Percentiles rank a stretch among this genome's conserved stretches.
phyloP scores from a whole-genome alignment of 2,888 invertebrate genomes.

The Drosophila bunnanda region DNA sequence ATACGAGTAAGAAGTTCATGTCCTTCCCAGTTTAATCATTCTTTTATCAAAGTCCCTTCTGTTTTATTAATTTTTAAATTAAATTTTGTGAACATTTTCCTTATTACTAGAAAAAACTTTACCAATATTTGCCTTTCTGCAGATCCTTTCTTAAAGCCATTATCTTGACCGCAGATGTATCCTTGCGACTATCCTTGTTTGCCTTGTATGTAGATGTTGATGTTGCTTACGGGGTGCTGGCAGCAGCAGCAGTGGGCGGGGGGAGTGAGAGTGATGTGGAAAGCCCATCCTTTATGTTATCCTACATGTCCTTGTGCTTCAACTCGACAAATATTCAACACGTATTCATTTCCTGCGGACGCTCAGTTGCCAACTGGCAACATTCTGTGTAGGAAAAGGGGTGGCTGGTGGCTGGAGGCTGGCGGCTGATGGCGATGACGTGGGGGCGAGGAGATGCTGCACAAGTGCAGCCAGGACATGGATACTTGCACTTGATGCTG shows the following conservation, averaged over 20 bases:
- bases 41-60: not conserved
- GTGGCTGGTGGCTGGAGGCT: conserved; percentile 5
- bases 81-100: no score
- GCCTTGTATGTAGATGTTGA: conserved; percentile 38
- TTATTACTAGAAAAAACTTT: no score
- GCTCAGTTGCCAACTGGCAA: conserved; percentile 77
- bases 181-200: conserved; percentile 27
- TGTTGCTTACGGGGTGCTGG: conserved; percentile 31
- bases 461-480: conserved; percentile 73
- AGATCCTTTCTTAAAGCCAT: not conserved
- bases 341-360: conserved; percentile 82
- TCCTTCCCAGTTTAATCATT: not conserved
- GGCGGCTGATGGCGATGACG: conserved; percentile 18
- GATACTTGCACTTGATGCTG: conserved; percentile 77
- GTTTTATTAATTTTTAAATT: not conserved
- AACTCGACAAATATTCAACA: conserved; percentile 79
- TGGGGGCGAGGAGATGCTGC: conserved; percentile 45
- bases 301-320: conserved; percentile 69
- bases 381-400: conserved; percentile 60
- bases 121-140: not conserved
- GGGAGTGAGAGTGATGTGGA: conserved; percentile 20
- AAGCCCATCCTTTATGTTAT: conserved; percentile 39
- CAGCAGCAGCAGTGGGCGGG: conserved; percentile 3
- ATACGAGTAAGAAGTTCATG: no score
- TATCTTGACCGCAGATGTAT: conserved; percentile 11